These are phyloP conservation scores for Gadopsis marmoratus DNA, from an alignment of 2,797 vertebrate species.

Conservation along the genomic window DNA sequence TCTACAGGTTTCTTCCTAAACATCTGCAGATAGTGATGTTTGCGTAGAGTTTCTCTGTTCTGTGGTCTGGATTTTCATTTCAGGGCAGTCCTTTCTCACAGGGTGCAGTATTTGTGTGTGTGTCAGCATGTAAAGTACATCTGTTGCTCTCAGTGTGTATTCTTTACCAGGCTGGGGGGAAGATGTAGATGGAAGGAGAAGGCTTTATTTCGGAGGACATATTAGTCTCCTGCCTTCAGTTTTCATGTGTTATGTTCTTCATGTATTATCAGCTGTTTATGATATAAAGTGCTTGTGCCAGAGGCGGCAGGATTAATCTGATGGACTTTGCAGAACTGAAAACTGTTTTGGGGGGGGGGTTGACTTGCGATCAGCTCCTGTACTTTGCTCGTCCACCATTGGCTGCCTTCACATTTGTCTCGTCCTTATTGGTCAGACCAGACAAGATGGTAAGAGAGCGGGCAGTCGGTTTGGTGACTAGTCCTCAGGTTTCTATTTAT, in stretches of 20 bases:
- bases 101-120: conserved; percentile 47
- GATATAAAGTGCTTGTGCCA: conserved; percentile 68
- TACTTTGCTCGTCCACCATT: conserved; percentile 63
- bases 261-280: conserved; percentile 54
- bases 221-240: conserved; percentile 69
- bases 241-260: conserved; percentile 37
- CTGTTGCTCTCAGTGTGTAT: conserved; percentile 40
- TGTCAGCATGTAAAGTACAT: conserved; percentile 43
- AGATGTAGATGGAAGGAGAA: conserved; percentile 34
- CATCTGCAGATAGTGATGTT: neutral
- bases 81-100: conserved; percentile 31
- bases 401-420: conserved; percentile 71
- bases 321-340: conserved; percentile 63
- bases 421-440: conserved; percentile 63
- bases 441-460: conserved; percentile 45
- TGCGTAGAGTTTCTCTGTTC: neutral
- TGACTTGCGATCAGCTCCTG: conserved; percentile 47
- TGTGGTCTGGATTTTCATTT: conserved; percentile 31
- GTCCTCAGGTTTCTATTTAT: conserved; percentile 87
- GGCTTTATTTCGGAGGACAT: conserved; percentile 72
- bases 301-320: conserved; percentile 43
- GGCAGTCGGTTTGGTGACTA: conserved; percentile 71
- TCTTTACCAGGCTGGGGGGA: conserved; percentile 26
- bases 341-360: conserved; percentile 40
- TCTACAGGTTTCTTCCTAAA: neutral